Evolutionary conservation across 1,140 invertebrate species (phyloP).

Genomic region (Drosophila kurseongensis): DNA sequence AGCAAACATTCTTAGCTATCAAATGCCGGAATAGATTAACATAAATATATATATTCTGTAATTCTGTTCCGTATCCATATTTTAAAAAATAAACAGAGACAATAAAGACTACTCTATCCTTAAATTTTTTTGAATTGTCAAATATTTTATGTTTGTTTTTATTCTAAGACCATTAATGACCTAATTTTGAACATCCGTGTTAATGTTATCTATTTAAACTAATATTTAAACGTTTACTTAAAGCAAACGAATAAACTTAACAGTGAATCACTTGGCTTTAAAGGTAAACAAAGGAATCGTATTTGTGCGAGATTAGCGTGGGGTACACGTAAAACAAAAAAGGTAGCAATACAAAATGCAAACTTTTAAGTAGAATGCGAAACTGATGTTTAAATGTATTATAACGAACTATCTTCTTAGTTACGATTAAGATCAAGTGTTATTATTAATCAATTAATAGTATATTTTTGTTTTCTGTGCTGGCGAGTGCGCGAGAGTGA

Average conservation of each 20-base stretch:
- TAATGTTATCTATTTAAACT: neutral
- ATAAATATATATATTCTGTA: too few relatives aligned
- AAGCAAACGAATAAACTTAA: neutral
- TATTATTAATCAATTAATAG: neutral
- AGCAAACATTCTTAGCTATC: too few relatives aligned
- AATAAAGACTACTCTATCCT: too few relatives aligned
- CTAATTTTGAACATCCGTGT: constrained; percentile 5
- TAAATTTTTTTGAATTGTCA: neutral
- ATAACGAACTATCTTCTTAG: neutral
- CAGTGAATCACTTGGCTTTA: constrained; percentile 15
- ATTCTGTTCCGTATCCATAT: too few relatives aligned
- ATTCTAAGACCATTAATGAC: neutral
- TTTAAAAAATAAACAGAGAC: too few relatives aligned
- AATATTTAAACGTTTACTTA: constrained; percentile 4
- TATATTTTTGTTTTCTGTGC: constrained; percentile 6
- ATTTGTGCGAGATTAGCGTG: constrained; percentile 3
- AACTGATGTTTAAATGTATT: neutral
- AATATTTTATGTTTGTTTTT: neutral
- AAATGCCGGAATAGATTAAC: too few relatives aligned
- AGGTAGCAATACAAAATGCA: neutral
- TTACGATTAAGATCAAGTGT: neutral
- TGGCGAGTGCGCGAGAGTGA: constrained; percentile 11
- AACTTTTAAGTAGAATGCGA: too few relatives aligned
- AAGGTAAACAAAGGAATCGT: constrained; percentile 19
- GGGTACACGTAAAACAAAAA: constrained; percentile 8